phyloP scores from a whole-genome alignment of 2,113 vertebrate genomes.

The Lycocorax pyrrhopterus region DNA sequence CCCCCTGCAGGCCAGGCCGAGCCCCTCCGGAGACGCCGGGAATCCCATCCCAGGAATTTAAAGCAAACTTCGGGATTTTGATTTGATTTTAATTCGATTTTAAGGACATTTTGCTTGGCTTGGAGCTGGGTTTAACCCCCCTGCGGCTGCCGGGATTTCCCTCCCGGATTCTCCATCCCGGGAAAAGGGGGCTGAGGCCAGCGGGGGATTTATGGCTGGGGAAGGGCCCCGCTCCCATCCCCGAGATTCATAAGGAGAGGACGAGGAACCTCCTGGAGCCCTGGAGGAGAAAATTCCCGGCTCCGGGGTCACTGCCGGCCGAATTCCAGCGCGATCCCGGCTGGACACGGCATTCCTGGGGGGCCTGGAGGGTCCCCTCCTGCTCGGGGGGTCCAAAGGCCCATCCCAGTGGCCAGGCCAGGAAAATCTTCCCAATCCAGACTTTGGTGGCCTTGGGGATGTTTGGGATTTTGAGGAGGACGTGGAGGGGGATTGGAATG shows the following conservation, averaged over 20 bases:
- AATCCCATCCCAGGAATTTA: background rate
- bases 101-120: background rate
- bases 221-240: background rate
- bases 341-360: no score
- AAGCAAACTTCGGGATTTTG: background rate
- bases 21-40: background rate
- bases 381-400: no score
- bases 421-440: no score
- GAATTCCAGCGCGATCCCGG: background rate
- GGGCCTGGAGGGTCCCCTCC: no score
- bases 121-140: background rate
- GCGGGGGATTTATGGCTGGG: background rate
- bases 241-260: conserved; percentile 27
- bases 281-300: background rate
- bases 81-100: no score
- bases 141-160: background rate
- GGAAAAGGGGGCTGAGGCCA: no score
- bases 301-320: background rate
- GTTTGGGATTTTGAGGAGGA: no score
- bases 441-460: no score
- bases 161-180: background rate
- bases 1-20: background rate
- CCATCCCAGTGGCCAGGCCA: no score
- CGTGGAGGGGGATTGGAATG: no score
- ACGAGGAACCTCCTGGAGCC: conserved; percentile 3